Percentiles rank a stretch among this genome's conserved stretches.
phyloP scores from a whole-genome alignment of 2,797 vertebrate species.

The Sebastolobus altivelis region DNA sequence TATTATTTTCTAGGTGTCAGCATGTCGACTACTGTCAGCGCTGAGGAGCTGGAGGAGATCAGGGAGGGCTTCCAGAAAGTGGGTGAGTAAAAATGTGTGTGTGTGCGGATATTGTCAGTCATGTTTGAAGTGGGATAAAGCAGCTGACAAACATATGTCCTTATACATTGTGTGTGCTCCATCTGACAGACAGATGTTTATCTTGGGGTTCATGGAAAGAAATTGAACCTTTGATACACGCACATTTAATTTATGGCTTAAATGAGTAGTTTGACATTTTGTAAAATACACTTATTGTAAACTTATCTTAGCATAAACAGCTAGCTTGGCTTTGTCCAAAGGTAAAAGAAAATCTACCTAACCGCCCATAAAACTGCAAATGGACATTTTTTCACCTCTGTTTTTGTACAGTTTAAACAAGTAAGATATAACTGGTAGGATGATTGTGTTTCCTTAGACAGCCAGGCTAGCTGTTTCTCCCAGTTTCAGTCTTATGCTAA shows the following conservation, averaged over 20 bases:
- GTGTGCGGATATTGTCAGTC: background rate
- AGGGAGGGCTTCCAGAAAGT: constrained; percentile 93
- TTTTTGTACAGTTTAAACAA: too few species aligned
- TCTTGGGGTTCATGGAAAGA: background rate
- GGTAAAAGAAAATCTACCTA: background rate
- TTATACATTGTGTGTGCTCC: background rate
- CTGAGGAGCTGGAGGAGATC: constrained; percentile 94
- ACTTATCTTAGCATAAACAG: background rate
- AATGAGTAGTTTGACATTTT: background rate
- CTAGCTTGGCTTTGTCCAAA: background rate
- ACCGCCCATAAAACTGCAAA: background rate
- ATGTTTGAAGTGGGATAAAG: constrained; percentile 1
- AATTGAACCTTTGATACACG: background rate
- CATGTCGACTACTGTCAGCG: constrained; percentile 90
- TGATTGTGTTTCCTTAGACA: too few species aligned
- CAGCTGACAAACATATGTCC: constrained; percentile 17
- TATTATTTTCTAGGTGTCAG: constrained; percentile 39
- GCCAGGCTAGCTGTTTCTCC: background rate
- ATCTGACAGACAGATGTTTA: constrained; percentile 31
- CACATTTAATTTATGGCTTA: too few species aligned
- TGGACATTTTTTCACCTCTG: background rate
- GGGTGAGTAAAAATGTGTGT: constrained; percentile 83
- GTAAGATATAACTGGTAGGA: too few species aligned
- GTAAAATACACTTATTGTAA: too few species aligned
- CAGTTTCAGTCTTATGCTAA: background rate